Conservation (phyloP, 2,888 invertebrate genomes). For the Cerceris rybyensis region DNA sequence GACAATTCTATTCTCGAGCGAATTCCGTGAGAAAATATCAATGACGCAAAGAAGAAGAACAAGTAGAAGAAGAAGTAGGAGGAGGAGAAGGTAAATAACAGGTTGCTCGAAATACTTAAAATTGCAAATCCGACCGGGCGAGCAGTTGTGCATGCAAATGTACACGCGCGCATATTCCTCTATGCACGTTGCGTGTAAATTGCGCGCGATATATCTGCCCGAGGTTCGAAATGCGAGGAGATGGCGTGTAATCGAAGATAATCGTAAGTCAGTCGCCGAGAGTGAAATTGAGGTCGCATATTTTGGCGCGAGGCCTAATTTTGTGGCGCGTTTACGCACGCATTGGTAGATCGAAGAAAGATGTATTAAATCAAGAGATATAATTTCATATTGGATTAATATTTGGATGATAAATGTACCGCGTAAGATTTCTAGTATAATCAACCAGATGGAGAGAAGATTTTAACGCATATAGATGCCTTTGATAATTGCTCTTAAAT, state of each 20-base stretch:
- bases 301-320: not conserved
- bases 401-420: not conserved
- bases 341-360: not conserved
- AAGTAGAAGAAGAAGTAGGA: not conserved
- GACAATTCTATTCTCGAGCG: not conserved
- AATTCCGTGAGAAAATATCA: not conserved
- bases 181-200: constrained; percentile 35
- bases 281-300: constrained; percentile 15
- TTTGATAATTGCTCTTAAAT: constrained; percentile 30
- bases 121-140: constrained; percentile 41
- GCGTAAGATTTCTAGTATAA: not conserved
- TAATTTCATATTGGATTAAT: not conserved
- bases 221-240: constrained; percentile 27
- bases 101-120: constrained; percentile 24
- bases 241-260: constrained; percentile 34
- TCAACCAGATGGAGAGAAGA: not conserved
- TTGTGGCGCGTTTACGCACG: not conserved
- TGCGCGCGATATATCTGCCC: not conserved
- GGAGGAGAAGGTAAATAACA: constrained; percentile 10
- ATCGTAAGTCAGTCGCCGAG: constrained; percentile 11
- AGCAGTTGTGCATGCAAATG: constrained; percentile 30
- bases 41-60: constrained; percentile 5
- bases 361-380: not conserved
- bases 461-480: constrained; percentile 1
- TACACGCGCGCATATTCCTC: constrained; percentile 21